phyloP scores from a whole-genome alignment of 2,888 invertebrate species.

The Mongoloraphidia duomilia region DNA sequence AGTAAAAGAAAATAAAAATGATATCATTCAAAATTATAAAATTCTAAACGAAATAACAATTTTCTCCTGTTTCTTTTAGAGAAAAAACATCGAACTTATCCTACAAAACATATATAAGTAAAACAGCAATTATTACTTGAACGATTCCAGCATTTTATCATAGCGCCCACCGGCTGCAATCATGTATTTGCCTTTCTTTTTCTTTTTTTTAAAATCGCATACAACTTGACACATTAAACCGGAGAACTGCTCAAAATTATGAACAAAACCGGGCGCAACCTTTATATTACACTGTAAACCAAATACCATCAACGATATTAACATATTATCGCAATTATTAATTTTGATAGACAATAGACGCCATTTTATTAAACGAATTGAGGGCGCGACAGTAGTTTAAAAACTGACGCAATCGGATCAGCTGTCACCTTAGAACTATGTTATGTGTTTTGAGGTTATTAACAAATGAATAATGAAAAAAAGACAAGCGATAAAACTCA shows the following conservation, averaged over 20 bases:
- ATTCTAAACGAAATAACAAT: neutral
- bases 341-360: no score
- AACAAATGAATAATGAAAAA: no score
- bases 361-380: no score
- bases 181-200: slow-evolving; percentile 45
- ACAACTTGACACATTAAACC: slow-evolving; percentile 56
- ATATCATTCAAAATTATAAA: neutral
- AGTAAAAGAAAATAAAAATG: neutral
- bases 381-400: no score
- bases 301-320: slow-evolving; percentile 3
- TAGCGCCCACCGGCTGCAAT: slow-evolving; percentile 85
- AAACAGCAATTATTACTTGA: slow-evolving; percentile 33
- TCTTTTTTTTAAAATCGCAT: slow-evolving; percentile 39
- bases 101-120: no score
- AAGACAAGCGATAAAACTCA: no score
- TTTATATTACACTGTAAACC: slow-evolving; percentile 41
- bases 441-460: no score
- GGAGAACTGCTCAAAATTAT: slow-evolving; percentile 46
- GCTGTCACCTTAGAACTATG: no score
- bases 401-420: no score
- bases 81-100: no score
- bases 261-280: slow-evolving; percentile 43
- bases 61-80: no score
- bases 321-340: no score
- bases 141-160: slow-evolving; percentile 62